Evolutionary conservation across 2,113 vertebrate genomes (phyloP).

Genomic region (Sialia sialis): DNA sequence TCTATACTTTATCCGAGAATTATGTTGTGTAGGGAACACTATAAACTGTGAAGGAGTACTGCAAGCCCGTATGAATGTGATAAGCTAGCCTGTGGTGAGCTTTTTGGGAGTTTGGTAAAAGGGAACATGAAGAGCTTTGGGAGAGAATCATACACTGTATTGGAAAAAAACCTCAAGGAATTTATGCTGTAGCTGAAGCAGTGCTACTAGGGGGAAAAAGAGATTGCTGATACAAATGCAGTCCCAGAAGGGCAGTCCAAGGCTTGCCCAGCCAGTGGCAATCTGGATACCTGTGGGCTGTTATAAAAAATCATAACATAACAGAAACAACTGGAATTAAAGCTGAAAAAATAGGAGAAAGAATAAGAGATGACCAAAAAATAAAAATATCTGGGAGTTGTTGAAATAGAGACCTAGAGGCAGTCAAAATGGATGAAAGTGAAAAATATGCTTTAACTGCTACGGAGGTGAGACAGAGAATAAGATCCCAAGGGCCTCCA

Average conservation of each 20-base stretch:
- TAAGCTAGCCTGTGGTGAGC: neutral
- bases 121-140: neutral
- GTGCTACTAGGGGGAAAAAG: neutral
- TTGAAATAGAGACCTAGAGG: neutral
- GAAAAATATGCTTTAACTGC: neutral
- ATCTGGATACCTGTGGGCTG: neutral
- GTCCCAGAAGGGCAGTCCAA: neutral
- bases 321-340: neutral
- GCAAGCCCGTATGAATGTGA: neutral
- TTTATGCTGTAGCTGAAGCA: neutral
- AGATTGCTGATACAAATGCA: neutral
- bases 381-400: neutral
- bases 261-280: neutral
- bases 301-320: neutral
- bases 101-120: neutral
- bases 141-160: neutral
- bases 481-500: neutral
- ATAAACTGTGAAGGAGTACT: neutral
- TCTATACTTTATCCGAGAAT: neutral
- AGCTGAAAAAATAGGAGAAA: neutral
- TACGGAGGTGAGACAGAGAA: neutral
- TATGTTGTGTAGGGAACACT: neutral
- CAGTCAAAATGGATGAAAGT: neutral
- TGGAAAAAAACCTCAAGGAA: neutral
- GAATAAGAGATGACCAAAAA: neutral